These are phyloP conservation scores for Pontoporia blainvillei DNA, from an alignment of 2,113 vertebrate genomes.

Conservation along the genomic window DNA sequence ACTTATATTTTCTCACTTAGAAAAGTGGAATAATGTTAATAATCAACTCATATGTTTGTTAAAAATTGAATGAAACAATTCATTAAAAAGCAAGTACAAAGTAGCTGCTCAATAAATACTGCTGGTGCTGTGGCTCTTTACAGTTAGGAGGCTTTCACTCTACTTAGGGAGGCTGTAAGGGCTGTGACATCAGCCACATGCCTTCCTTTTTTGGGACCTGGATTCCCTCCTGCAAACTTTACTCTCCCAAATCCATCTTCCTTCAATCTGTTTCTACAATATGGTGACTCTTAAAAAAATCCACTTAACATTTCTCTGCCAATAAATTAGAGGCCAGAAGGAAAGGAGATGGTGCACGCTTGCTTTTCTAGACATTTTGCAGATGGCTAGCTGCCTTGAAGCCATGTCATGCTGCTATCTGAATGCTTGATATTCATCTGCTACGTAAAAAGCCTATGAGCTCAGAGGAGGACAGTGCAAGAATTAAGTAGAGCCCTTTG, in stretches of 20 bases:
- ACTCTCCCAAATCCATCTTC: conserved; percentile 44
- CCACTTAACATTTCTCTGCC: conserved; percentile 65
- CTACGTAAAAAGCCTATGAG: background rate
- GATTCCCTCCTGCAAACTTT: conserved; percentile 45
- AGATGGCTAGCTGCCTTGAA: conserved; percentile 49
- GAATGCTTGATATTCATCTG: background rate
- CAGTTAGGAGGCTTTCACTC: background rate
- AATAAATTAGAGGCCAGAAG: conserved; percentile 60
- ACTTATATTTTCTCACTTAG: background rate
- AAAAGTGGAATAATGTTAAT: background rate
- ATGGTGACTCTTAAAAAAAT: conserved; percentile 62
- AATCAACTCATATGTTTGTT: background rate
- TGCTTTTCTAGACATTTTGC: conserved; percentile 59
- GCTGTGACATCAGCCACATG: background rate
- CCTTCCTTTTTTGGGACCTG: conserved; percentile 41
- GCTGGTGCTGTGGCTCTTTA: background rate
- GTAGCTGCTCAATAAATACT: background rate
- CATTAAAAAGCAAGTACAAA: background rate
- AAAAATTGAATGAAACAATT: conserved; percentile 17
- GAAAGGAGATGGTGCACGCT: conserved; percentile 1
- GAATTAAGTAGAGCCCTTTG: background rate
- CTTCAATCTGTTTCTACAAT: conserved; percentile 71
- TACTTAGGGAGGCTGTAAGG: background rate
- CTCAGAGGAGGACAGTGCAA: background rate
- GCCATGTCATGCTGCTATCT: background rate